Evolutionary conservation across 2,797 vertebrate species (phyloP).

Genomic region (Chelon auratus): DNA sequence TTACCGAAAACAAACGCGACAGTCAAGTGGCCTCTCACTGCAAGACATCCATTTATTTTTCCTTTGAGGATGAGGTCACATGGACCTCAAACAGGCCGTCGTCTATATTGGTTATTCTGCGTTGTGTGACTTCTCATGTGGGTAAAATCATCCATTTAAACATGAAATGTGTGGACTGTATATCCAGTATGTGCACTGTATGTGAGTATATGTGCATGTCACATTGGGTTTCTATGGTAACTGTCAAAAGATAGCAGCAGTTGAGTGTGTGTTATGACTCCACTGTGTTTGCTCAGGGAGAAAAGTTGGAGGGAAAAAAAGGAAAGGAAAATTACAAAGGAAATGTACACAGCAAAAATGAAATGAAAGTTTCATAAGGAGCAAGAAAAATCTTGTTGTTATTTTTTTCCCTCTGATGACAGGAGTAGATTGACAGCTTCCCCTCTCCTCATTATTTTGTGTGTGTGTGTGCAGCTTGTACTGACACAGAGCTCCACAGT

Average conservation of each 20-base stretch:
- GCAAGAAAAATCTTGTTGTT: slow-evolving; percentile 9
- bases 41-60: slow-evolving; percentile 5
- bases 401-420: slow-evolving; percentile 27
- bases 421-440: slow-evolving; percentile 41
- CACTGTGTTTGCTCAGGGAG: slow-evolving; percentile 44
- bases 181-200: neutral
- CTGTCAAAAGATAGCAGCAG: slow-evolving; percentile 34
- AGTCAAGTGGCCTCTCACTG: slow-evolving; percentile 8
- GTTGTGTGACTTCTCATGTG: neutral
- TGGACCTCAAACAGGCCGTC: slow-evolving; percentile 13
- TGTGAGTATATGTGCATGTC: slow-evolving; percentile 22
- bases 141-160: slow-evolving; percentile 28
- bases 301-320: slow-evolving; percentile 26
- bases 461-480: slow-evolving; percentile 81
- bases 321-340: slow-evolving; percentile 16
- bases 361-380: slow-evolving; percentile 58
- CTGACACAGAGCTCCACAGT: slow-evolving; percentile 84
- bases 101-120: neutral
- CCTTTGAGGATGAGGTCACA: slow-evolving; percentile 1
- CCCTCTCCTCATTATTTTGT: slow-evolving; percentile 39
- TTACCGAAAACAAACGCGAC: slow-evolving; percentile 7
- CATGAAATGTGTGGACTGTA: neutral
- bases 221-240: slow-evolving; percentile 62
- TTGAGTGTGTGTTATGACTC: slow-evolving; percentile 38
- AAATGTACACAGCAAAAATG: slow-evolving; percentile 41